phyloP scores from a whole-genome alignment of 2,888 invertebrate genomes.

The Lacanobia oleracea region DNA sequence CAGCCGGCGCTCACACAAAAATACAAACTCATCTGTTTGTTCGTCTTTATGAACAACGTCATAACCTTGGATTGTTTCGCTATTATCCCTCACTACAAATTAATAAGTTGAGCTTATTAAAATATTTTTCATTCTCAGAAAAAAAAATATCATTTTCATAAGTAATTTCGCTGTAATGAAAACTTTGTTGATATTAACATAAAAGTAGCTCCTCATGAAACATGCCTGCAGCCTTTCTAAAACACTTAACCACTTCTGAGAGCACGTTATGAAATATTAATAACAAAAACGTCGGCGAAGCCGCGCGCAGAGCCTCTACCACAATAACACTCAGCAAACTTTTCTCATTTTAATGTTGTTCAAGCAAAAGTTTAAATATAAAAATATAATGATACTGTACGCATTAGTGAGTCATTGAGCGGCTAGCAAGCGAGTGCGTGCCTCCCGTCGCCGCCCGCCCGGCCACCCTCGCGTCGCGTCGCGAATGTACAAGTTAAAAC shows the following conservation, averaged over 20 bases:
- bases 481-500: slow-evolving; percentile 89
- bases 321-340: slow-evolving; percentile 84
- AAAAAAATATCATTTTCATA: slow-evolving; percentile 9
- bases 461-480: slow-evolving; percentile 82
- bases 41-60: slow-evolving; percentile 18
- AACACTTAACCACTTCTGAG: slow-evolving; percentile 54
- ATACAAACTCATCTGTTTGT: slow-evolving; percentile 51
- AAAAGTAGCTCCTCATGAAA: slow-evolving; percentile 37
- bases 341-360: slow-evolving; percentile 90
- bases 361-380: slow-evolving; percentile 89
- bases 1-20: slow-evolving; percentile 29
- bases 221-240: slow-evolving; percentile 43
- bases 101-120: slow-evolving; percentile 1
- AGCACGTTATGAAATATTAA: slow-evolving; percentile 63
- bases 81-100: neutral
- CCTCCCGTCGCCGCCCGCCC: slow-evolving; percentile 65
- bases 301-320: slow-evolving; percentile 65
- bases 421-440: slow-evolving; percentile 83
- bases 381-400: slow-evolving; percentile 89
- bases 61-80: neutral
- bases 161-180: slow-evolving; percentile 20
- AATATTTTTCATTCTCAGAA: neutral
- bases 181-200: slow-evolving; percentile 38
- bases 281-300: slow-evolving; percentile 52
- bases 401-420: slow-evolving; percentile 90